These are phyloP conservation scores for Calidris pugnax DNA, from an alignment of 2,113 vertebrate genomes.

Conservation along the genomic window DNA sequence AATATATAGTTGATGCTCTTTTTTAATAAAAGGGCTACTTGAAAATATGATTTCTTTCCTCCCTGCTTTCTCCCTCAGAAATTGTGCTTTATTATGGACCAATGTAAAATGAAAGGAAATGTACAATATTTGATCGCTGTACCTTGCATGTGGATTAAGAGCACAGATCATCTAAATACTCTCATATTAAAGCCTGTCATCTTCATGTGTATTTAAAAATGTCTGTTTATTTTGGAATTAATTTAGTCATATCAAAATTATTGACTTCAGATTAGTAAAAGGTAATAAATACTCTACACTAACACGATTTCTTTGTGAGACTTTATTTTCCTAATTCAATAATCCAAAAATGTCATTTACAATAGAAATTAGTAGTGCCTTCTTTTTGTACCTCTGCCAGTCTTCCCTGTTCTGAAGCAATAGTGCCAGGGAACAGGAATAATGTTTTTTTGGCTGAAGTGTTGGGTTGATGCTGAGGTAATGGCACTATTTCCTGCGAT, in stretches of 20 bases:
- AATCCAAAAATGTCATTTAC: not conserved
- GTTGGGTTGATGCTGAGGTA: not conserved
- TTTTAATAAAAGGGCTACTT: constrained; percentile 35
- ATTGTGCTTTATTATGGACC: constrained; percentile 21
- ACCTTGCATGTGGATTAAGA: constrained; percentile 72
- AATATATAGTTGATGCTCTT: constrained; percentile 49
- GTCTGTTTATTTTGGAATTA: constrained; percentile 58
- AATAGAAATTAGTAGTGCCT: not conserved
- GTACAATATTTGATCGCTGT: constrained; percentile 50
- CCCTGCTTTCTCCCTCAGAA: not conserved
- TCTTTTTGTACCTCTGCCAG: not conserved
- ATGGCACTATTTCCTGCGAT: not conserved
- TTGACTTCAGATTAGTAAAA: constrained; percentile 59
- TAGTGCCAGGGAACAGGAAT: not conserved
- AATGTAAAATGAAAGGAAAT: constrained; percentile 38
- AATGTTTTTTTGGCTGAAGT: not conserved
- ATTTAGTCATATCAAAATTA: constrained; percentile 56
- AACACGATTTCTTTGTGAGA: constrained; percentile 18
- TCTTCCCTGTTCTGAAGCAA: not conserved
- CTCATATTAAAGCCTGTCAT: constrained; percentile 36
- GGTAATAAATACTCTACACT: constrained; percentile 74
- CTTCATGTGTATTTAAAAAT: constrained; percentile 60
- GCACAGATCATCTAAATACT: constrained; percentile 34
- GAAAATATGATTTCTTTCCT: constrained; percentile 20
- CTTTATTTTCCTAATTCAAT: constrained; percentile 27